Evolutionary conservation across 1,140 invertebrate species (phyloP), one percentile per base, ranked within the genome.

Genomic region (Thrips palmi): DNA sequence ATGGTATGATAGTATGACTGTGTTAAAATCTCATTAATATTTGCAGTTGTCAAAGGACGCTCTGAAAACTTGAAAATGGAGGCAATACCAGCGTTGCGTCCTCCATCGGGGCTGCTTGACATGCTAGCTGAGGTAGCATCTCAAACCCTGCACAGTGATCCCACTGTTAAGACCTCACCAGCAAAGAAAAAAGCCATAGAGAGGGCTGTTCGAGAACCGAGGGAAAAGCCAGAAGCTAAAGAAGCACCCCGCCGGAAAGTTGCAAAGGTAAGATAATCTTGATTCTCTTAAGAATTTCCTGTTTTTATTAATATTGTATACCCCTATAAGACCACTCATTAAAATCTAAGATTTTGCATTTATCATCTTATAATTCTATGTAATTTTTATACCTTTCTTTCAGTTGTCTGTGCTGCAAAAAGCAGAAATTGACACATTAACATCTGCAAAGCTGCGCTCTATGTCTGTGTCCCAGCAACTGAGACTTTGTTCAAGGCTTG

Each of bases 401-500:
- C 23, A 41, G n/a, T 24, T 40, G 17, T 3, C 37, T 17, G 44
- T 50, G 29, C 27, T 40, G 3, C 6, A 14, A 3, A 53, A 57
- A 20, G 21, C 27, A 39, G 37, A 35, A 33, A 27, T 17, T 34
- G 18, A 56, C 6, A 34, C 44, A 5, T 55, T 63, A 19, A 58
- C 43, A 25, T 43, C 69, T 23, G 49, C 57, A 2, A 65, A 70
- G 42, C 56, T 70, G 15, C 47, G 59, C 10, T 51, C 54, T 2
- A 56, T 71, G 47, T 60, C 67, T 24, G 58, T 61, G 22, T 64
- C 62, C 10, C 59, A 64, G 33, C 47, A 71, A 15, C 46, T 72
- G 8, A 67, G 64, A 41, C 59, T 65, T n/a, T 72, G 71, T 48
- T 55, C 67, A 25, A 57, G 66, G 36, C 57, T 64, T 39, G 60